Evolutionary conservation across 2,888 invertebrate genomes (phyloP).

Genomic region (Merodon equestris): DNA sequence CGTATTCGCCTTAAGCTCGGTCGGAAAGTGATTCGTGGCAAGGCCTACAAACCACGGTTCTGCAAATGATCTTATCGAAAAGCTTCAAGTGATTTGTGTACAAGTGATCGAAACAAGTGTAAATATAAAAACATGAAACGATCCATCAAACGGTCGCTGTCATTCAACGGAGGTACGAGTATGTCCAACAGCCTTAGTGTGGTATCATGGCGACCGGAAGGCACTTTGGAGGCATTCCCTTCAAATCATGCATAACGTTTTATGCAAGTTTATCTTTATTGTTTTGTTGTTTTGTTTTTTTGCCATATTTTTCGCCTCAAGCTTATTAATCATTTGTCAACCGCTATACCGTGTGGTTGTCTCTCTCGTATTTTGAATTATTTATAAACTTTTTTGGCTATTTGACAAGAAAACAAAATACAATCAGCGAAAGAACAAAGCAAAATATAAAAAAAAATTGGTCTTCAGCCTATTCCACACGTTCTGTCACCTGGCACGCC

Average conservation of each 20-base stretch:
- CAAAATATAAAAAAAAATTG: conserved; percentile 6
- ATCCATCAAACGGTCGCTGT: conserved; percentile 57
- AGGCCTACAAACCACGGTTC: too few species aligned
- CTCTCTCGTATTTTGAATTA: conserved; percentile 23
- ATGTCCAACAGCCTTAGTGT: too few species aligned
- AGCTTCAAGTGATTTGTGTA: conserved; percentile 5
- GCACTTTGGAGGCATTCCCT: too few species aligned
- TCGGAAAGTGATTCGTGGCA: not conserved
- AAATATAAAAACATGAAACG: conserved; percentile 52
- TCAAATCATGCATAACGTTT: conserved; percentile 2
- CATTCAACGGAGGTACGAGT: conserved; percentile 59
- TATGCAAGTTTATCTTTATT: conserved; percentile 3
- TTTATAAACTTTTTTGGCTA: conserved; percentile 57
- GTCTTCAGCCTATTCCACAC: conserved; percentile 33
- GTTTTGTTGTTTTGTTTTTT: conserved; percentile 2
- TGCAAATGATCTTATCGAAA: not conserved
- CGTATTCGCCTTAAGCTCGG: conserved; percentile 23
- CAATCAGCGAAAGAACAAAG: conserved; percentile 7
- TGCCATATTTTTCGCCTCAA: not conserved
- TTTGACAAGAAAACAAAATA: conserved; percentile 47
- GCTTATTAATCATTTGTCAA: too few species aligned
- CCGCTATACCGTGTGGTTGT: too few species aligned
- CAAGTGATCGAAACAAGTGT: conserved; percentile 6
- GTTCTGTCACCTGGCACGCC: conserved; percentile 42
- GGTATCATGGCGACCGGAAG: too few species aligned